Evolutionary conservation across 2,113 vertebrate species (phyloP).

Genomic region (Baryphthengus martii): DNA sequence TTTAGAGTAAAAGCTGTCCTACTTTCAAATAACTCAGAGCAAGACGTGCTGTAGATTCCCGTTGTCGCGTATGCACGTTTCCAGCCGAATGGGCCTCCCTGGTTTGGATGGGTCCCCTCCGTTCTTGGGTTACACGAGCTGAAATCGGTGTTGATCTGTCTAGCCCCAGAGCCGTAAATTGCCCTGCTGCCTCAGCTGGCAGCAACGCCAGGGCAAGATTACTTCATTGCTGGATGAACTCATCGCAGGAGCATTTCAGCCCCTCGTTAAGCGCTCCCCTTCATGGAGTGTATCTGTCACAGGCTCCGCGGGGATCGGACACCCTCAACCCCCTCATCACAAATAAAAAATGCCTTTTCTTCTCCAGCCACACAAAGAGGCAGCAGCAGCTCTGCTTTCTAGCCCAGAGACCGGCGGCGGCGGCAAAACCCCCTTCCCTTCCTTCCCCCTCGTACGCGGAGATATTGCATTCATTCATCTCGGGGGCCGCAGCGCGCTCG

Average conservation of each 20-base stretch:
- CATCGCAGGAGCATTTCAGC: not conserved
- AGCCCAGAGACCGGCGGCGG: not conserved
- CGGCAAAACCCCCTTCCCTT: not conserved
- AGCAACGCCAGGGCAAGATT: not conserved
- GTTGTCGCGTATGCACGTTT: fast-evolving
- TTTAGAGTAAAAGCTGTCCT: slow-evolving; percentile 24
- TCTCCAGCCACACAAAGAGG: not conserved
- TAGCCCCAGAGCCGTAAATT: not conserved
- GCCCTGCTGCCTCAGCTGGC: slow-evolving; percentile 5
- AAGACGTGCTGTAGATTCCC: not conserved
- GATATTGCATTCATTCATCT: slow-evolving; percentile 18
- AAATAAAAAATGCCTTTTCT: slow-evolving; percentile 29
- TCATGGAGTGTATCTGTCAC: not conserved
- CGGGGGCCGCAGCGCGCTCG: not conserved
- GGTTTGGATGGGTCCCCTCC: not conserved
- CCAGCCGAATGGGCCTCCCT: not conserved
- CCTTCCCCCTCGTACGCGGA: not conserved
- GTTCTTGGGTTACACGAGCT: fast-evolving
- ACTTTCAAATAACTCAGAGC: not conserved
- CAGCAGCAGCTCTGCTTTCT: not conserved
- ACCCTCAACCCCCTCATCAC: not conserved
- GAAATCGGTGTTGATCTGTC: not conserved
- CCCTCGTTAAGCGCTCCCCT: not conserved
- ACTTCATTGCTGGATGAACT: slow-evolving; percentile 12
- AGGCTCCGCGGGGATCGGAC: not conserved